Evolutionary conservation across 2,113 vertebrate species (phyloP).

Genomic region (Eudyptes chrysolophus): DNA sequence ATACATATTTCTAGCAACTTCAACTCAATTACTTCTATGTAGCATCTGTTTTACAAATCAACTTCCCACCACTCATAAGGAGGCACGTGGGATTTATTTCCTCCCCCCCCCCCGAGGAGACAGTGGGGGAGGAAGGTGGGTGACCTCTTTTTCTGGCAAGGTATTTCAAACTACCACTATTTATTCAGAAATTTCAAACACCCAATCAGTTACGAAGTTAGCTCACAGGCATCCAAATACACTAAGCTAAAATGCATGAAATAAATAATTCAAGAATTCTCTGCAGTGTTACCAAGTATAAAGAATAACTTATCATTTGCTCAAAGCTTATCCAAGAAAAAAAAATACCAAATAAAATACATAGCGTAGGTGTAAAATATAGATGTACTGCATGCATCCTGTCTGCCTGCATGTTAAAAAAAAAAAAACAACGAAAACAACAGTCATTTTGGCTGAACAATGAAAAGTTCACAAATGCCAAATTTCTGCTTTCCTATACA

Average conservation of each 20-base stretch:
- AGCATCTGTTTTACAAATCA: slow-evolving; percentile 53
- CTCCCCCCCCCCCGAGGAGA: background rate
- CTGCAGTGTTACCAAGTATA: background rate
- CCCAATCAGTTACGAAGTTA: slow-evolving; percentile 1
- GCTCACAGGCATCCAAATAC: slow-evolving; percentile 7
- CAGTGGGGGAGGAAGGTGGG: background rate
- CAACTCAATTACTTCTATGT: slow-evolving; percentile 43
- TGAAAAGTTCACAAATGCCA: background rate
- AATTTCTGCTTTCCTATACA: background rate
- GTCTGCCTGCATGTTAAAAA: background rate
- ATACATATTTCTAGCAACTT: slow-evolving; percentile 57
- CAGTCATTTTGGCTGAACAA: background rate
- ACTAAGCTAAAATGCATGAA: slow-evolving; percentile 28
- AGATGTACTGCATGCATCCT: background rate
- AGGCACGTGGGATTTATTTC: background rate
- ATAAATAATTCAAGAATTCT: slow-evolving; percentile 51
- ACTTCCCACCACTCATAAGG: background rate
- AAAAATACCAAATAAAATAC: background rate
- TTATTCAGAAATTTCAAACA: slow-evolving; percentile 38
- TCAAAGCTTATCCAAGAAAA: background rate
- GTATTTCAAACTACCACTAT: slow-evolving; percentile 16
- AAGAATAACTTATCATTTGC: slow-evolving; percentile 8
- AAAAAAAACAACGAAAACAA: background rate
- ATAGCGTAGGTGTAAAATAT: background rate
- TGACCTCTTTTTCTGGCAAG: slow-evolving; percentile 45